phyloP scores from a whole-genome alignment of 2,113 vertebrate species.

The Antennarius striatus region DNA sequence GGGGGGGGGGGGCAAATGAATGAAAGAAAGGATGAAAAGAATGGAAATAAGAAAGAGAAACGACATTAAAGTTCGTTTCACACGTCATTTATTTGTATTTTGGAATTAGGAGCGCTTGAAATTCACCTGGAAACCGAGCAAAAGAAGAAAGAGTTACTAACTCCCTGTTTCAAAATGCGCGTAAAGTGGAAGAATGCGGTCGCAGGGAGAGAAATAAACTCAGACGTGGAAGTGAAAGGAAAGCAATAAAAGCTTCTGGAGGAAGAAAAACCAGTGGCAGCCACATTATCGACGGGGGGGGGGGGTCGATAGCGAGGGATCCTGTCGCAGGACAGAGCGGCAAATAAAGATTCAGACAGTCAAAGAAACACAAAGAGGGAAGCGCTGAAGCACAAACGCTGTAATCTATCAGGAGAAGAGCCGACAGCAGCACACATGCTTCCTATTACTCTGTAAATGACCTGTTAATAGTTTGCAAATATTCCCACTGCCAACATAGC shows the following conservation, averaged over 20 bases:
- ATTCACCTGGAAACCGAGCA: conserved; percentile 1
- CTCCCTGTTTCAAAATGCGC: too few relatives aligned
- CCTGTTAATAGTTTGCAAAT: too few relatives aligned
- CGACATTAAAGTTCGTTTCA: neutral
- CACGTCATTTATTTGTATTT: neutral
- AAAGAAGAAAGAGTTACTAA: neutral
- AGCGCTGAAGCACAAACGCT: conserved; percentile 24
- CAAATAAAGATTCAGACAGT: conserved; percentile 29
- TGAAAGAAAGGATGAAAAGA: conserved; percentile 5
- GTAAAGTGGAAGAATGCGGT: neutral
- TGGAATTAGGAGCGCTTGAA: neutral
- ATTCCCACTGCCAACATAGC: too few relatives aligned
- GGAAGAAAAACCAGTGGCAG: neutral
- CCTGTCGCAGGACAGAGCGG: conserved; percentile 32
- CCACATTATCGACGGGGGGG: neutral
- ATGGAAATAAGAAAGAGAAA: neutral
- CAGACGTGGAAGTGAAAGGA: neutral
- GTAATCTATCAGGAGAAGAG: too few relatives aligned
- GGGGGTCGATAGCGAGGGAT: conserved; percentile 16
- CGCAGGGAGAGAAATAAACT: neutral
- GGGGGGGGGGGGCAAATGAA: neutral
- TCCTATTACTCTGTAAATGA: too few relatives aligned
- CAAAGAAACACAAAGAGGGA: conserved; percentile 8
- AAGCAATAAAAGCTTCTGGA: neutral
- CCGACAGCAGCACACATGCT: conserved; percentile 3